phyloP scores from a whole-genome alignment of 2,797 vertebrate species.

The Loris lydekkerianus region DNA sequence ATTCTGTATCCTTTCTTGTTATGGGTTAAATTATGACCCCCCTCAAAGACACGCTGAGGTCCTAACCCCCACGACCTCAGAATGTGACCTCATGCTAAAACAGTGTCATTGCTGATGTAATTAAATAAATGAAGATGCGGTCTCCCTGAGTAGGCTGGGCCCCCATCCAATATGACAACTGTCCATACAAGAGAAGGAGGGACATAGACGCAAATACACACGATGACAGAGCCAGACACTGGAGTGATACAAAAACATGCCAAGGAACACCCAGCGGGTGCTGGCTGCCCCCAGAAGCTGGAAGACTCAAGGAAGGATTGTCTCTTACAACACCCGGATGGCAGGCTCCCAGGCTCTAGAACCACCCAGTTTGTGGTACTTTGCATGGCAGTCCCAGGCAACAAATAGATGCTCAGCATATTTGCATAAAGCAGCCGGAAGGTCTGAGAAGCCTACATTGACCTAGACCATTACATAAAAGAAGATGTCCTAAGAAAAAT shows the following conservation, averaged over 20 bases:
- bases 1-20: background rate
- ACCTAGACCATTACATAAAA: background rate
- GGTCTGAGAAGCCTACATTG: too few relatives aligned
- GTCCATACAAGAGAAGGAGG: background rate
- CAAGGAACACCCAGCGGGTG: background rate
- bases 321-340: background rate
- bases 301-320: background rate
- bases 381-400: background rate
- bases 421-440: background rate
- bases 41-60: background rate
- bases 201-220: background rate
- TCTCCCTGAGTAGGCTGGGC: background rate
- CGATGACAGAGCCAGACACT: background rate
- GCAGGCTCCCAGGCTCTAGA: background rate
- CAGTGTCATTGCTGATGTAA: background rate
- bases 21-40: background rate
- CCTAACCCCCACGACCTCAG: background rate
- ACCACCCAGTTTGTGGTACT: background rate
- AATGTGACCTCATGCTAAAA: background rate
- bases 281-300: background rate
- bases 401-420: too few relatives aligned
- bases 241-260: accelerated
- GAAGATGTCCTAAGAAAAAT: background rate
- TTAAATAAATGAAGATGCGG: background rate
- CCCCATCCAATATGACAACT: background rate